Percentiles rank a stretch among this genome's conserved stretches.
These are phyloP conservation scores for Corvus moneduloides DNA, from an alignment of 2,113 vertebrate genomes.

Conservation along the genomic window DNA sequence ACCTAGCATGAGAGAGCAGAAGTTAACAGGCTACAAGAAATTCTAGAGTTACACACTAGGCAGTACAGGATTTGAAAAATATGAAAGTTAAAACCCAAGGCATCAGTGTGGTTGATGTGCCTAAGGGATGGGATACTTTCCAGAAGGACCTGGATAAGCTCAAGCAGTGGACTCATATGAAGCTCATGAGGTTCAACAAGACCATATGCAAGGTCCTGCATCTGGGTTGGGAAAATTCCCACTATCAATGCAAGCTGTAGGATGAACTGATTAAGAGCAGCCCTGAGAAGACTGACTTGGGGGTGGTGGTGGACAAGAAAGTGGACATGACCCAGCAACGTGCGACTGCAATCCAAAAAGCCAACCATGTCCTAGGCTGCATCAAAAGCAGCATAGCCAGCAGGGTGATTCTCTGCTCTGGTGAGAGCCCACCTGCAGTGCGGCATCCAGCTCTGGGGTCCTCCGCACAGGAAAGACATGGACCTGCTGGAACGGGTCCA, in stretches of 20 bases:
- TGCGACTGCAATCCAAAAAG: rapidly evolving
- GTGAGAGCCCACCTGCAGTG: neutral
- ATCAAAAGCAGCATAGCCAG: neutral
- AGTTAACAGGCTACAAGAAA: no score
- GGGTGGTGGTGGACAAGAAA: neutral
- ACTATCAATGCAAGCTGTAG: neutral
- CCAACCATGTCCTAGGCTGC: no score
- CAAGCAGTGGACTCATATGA: no score
- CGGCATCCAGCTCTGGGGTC: neutral
- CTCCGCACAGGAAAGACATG: neutral
- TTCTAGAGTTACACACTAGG: no score
- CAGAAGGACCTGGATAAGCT: neutral
- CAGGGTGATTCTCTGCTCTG: no score
- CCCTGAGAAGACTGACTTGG: neutral
- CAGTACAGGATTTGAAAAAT: no score
- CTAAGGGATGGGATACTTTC: neutral
- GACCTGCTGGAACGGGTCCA: neutral
- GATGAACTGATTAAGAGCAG: neutral
- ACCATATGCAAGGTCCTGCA: neutral
- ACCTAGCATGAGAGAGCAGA: no score
- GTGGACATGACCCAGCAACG: neutral
- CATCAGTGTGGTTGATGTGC: neutral
- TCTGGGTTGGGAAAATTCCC: neutral
- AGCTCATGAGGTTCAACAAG: neutral
- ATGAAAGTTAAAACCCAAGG: no score